Conservation (phyloP, 2,797 vertebrate genomes). For the Morus bassanus region DNA sequence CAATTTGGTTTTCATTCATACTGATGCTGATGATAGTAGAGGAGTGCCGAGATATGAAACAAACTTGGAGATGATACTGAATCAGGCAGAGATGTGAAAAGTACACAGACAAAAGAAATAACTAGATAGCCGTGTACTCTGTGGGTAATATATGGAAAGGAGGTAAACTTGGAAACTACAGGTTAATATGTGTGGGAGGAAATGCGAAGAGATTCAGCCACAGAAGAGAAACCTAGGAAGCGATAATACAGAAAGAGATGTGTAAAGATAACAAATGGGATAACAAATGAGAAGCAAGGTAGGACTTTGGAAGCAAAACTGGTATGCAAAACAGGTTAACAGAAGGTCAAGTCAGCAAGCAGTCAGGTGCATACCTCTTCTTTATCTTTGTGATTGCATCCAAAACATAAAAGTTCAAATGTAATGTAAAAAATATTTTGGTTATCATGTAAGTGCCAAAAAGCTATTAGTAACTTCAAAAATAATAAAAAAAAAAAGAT, state of each 20-base stretch:
- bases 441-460: neutral
- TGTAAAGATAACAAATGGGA: neutral
- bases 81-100: neutral
- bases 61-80: neutral
- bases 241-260: neutral
- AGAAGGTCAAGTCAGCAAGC: neutral
- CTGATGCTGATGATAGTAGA: neutral
- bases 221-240: neutral
- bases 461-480: neutral
- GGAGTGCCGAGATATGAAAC: neutral
- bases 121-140: neutral
- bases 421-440: neutral
- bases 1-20: neutral
- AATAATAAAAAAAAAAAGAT: neutral
- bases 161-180: neutral
- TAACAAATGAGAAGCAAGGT: neutral
- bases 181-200: neutral
- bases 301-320: neutral
- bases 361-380: neutral
- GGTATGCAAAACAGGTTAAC: neutral
- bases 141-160: neutral
- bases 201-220: neutral
- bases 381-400: neutral
- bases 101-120: rapidly evolving
- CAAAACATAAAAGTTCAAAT: neutral